These are phyloP conservation scores for Onthophagus taurus DNA, from an alignment of 1,140 invertebrate species.

Conservation along the genomic window DNA sequence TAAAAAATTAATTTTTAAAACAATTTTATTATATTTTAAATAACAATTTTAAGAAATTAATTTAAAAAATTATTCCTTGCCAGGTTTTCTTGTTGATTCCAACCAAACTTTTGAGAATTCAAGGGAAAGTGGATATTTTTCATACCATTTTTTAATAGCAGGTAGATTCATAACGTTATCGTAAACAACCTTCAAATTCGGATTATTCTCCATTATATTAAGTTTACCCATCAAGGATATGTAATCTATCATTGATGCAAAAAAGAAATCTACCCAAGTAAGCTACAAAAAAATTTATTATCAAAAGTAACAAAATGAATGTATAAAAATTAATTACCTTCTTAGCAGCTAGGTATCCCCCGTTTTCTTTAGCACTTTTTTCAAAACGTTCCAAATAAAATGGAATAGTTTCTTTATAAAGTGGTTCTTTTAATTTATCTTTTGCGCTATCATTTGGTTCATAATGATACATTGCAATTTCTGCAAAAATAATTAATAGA, in stretches of 20 bases:
- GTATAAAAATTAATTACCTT: slow-evolving; percentile 2
- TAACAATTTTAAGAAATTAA: too few relatives aligned
- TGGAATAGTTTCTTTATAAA: slow-evolving; percentile 23
- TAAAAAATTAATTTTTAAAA: too few relatives aligned
- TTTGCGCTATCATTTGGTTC: not conserved
- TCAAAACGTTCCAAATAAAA: slow-evolving; percentile 47
- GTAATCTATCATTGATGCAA: slow-evolving; percentile 50
- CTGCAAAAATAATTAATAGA: slow-evolving; percentile 1
- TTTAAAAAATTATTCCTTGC: too few relatives aligned
- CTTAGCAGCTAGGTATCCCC: slow-evolving; percentile 40
- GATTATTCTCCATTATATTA: slow-evolving; percentile 46
- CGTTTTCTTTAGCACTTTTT: slow-evolving; percentile 42
- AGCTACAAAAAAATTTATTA: slow-evolving; percentile 37
- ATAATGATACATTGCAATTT: slow-evolving; percentile 4
- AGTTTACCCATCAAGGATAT: slow-evolving; percentile 45
- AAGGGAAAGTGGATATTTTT: too few relatives aligned
- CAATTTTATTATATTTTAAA: too few relatives aligned
- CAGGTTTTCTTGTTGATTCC: too few relatives aligned
- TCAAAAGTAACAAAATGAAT: slow-evolving; percentile 11
- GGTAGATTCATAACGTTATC: slow-evolving; percentile 45
- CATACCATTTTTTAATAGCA: slow-evolving; percentile 47
- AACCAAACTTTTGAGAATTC: too few relatives aligned
- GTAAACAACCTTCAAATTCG: slow-evolving; percentile 43
- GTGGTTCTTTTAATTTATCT: not conserved
- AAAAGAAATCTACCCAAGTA: slow-evolving; percentile 53